A percentile compares a stretch with the other conserved stretches of the same genome.
Conservation (phyloP, 2,113 vertebrate species). For the Macquaria australasica region DNA sequence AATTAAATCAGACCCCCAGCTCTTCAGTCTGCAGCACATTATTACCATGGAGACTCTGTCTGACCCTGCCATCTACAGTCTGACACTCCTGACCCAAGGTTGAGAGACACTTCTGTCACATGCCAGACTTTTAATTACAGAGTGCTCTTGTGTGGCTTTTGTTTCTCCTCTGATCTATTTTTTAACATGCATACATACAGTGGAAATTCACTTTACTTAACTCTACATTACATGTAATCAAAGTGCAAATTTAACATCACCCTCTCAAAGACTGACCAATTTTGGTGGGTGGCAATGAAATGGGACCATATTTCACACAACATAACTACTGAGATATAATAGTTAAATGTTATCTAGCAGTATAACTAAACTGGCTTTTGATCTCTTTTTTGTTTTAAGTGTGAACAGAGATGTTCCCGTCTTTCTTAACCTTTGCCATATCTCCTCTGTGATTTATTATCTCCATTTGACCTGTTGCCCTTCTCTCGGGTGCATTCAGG, state of each 20-base stretch:
- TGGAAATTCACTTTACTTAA: neutral
- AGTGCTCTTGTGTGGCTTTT: neutral
- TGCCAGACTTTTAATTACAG: neutral
- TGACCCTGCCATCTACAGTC: slow-evolving; percentile 24
- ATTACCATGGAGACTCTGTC: slow-evolving; percentile 26
- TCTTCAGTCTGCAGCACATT: neutral
- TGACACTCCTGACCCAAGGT: neutral
- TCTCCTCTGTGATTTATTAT: neutral
- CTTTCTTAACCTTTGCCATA: neutral
- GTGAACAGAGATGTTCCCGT: neutral
- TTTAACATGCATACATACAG: neutral
- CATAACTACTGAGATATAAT: neutral
- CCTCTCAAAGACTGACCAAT: neutral
- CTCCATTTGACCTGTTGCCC: neutral
- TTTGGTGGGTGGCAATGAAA: neutral
- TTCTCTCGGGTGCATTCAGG: neutral
- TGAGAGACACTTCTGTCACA: neutral
- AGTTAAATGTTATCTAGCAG: neutral
- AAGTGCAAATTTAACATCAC: neutral
- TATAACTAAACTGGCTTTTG: neutral
- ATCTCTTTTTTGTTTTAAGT: neutral
- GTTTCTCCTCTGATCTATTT: neutral
- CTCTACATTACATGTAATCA: too few relatives aligned
- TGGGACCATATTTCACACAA: neutral
- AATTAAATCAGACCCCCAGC: slow-evolving; percentile 27